Conservation (phyloP, 2,888 invertebrate species). For the Metellina segmentata region DNA sequence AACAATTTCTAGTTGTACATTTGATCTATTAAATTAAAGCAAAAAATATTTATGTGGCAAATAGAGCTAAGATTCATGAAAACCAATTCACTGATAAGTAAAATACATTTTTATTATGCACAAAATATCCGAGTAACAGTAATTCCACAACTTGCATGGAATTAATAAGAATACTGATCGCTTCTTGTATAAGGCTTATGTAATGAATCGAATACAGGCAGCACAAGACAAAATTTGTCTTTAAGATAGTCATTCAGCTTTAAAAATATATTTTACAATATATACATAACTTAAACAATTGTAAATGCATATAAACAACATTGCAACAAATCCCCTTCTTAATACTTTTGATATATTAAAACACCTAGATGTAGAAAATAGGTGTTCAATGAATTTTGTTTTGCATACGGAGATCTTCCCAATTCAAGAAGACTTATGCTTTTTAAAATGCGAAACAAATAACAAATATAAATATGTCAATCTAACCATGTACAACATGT, state of each 20-base stretch:
- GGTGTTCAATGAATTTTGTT: neutral
- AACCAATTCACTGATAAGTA: neutral
- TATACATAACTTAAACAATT: constrained; percentile 33
- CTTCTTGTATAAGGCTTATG: constrained; percentile 17
- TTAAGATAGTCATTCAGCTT: neutral
- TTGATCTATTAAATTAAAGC: neutral
- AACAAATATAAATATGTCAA: neutral
- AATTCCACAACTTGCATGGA: constrained; percentile 26
- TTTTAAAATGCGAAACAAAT: neutral
- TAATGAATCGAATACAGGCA: constrained; percentile 20
- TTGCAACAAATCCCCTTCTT: constrained; percentile 5
- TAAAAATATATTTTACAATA: constrained; percentile 41
- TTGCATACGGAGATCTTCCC: neutral
- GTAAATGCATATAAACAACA: constrained; percentile 43
- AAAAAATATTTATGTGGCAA: too few species aligned
- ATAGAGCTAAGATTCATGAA: too few species aligned
- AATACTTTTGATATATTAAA: constrained; percentile 9
- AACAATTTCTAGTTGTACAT: neutral
- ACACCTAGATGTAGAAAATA: constrained; percentile 3
- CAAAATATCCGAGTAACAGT: constrained; percentile 33
- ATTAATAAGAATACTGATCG: constrained; percentile 7
- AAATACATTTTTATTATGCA: constrained; percentile 56
- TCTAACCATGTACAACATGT: neutral
- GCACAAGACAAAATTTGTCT: constrained; percentile 5
- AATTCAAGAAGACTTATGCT: neutral